Evolutionary conservation across 2,113 vertebrate genomes (phyloP), one percentile per base, ranked within the genome.

Genomic region (Zapus hudsonius): DNA sequence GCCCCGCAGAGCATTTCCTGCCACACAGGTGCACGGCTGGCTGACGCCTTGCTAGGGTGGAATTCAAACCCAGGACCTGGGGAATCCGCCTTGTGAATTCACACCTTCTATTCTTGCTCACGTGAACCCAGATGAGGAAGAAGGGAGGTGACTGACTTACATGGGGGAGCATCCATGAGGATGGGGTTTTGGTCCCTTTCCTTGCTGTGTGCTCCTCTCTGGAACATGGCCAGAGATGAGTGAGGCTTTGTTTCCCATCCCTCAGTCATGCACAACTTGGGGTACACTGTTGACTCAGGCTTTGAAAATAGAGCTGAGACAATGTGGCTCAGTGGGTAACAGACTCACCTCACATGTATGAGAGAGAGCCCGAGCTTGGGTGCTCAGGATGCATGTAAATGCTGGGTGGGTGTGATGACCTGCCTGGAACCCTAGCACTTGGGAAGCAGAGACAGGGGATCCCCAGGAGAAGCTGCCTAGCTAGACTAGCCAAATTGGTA

Each of bases 201-300:
- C 17, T 61, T 64, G 13, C 11, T 79, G 84, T 33, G 64, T 57
- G 13, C 66, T 23, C 10, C 3, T 1, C 1, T 22, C 73, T n/a
- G 85, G 31, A 81, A 29, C 0, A 0, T n/a, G 20, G 16, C 55
- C 33, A 20, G 20, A 1, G 19, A 12, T 23, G 36, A 47, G 4
- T 0, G n/a, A 12, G 9, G 20, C 7, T 10, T 5, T 0, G 17
- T n/a, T n/a, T 4, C 27, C 11, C 13, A 1, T 1, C 1, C 10
- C 52, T 27, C 44, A 20, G 66, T 5, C 59, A 22, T 9, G 8
- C 3, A 7, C 27, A 3, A 4, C 3, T 11, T 12, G 55, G 52
- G 52, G 33, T 5, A 22, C 52, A 59, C 7, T 78, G 75, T 33
- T 33, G 17, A 42, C 15, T 25, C 44, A 0, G n/a, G 36, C 52